Conservation (phyloP, 2,113 vertebrate species). For the Oryzias curvinotus region DNA sequence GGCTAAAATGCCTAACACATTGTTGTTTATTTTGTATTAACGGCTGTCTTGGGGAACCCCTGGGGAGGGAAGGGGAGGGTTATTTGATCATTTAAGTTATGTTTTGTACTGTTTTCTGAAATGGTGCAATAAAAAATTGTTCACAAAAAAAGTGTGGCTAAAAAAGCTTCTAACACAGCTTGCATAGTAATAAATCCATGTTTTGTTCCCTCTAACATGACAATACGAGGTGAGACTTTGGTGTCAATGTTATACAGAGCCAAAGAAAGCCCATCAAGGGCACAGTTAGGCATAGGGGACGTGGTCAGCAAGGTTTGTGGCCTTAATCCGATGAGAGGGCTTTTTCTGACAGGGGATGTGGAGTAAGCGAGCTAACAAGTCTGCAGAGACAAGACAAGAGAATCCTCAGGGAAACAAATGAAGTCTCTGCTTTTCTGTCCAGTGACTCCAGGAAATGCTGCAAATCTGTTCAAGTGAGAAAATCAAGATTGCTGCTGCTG, state of each 20-base stretch:
- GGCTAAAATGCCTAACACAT: no score
- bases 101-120: no score
- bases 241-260: conserved; percentile 8
- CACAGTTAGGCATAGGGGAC: conserved; percentile 34
- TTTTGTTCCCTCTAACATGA: no score
- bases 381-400: conserved; percentile 27
- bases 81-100: no score
- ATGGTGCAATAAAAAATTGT: no score
- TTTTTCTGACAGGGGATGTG: conserved; percentile 40
- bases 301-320: conserved; percentile 13
- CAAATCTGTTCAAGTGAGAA: conserved; percentile 16
- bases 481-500: background rate
- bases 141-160: no score
- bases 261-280: conserved; percentile 27
- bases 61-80: no score
- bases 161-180: no score
- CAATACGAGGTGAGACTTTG: background rate
- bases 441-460: conserved; percentile 14
- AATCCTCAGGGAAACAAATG: conserved; percentile 27
- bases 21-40: no score
- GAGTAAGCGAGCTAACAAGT: conserved; percentile 52
- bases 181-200: no score
- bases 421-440: conserved; percentile 16
- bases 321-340: conserved; percentile 36
- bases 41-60: no score